Percentiles rank a stretch among this genome's conserved stretches.
phyloP scores from a whole-genome alignment of 1,140 invertebrate genomes.

The Euura saliciscinereae region DNA sequence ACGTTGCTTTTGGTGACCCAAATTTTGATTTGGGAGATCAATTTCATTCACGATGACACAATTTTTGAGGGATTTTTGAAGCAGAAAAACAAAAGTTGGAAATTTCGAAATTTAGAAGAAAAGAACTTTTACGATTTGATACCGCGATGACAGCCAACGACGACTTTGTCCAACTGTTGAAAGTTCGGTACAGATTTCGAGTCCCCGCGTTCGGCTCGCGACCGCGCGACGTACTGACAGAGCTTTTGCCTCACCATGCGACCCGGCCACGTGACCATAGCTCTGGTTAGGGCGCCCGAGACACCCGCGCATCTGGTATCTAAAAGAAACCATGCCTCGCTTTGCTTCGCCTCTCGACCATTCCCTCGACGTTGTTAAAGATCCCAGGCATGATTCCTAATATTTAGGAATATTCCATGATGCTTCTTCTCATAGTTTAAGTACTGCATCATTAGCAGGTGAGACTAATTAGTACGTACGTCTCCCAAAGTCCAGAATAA shows the following conservation, averaged over 20 bases:
- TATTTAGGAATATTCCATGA: too few species aligned
- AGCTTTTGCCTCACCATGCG: neutral
- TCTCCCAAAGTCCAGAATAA: too few species aligned
- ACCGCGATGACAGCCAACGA: neutral
- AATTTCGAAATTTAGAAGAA: too few species aligned
- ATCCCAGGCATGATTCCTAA: neutral
- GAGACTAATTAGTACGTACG: too few species aligned
- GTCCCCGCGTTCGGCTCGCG: neutral
- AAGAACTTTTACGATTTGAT: too few species aligned
- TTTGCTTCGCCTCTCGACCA: constrained; percentile 10
- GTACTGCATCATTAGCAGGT: neutral
- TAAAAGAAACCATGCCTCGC: constrained; percentile 27
- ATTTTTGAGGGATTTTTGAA: too few species aligned
- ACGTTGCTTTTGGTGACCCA: too few species aligned
- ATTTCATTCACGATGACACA: too few species aligned
- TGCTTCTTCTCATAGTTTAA: too few species aligned
- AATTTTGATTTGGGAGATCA: too few species aligned
- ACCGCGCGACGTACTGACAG: constrained; percentile 6
- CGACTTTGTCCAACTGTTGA: neutral
- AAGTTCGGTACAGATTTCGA: too few species aligned
- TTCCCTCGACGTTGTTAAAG: neutral
- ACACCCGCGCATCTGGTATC: constrained; percentile 53
- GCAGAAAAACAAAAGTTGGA: too few species aligned
- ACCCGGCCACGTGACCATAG: neutral
- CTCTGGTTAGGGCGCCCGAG: neutral